Evolutionary conservation across 1,140 invertebrate species (phyloP).

Genomic region (Orius insidiosus): DNA sequence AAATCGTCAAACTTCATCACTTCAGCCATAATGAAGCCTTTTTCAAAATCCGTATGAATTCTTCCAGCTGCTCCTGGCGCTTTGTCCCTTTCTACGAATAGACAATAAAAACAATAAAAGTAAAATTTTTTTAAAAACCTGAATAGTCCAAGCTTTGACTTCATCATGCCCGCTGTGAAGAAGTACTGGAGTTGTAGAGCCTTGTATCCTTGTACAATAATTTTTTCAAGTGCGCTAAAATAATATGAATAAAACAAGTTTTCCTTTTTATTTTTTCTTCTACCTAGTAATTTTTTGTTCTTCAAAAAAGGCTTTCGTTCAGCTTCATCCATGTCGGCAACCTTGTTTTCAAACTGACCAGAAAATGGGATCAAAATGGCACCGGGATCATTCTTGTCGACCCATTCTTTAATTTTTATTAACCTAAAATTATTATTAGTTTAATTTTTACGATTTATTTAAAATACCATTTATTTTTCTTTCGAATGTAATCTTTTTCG

Average conservation of each 20-base stretch:
- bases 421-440: constrained; percentile 44
- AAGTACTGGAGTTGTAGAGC: constrained; percentile 90
- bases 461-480: constrained; percentile 95
- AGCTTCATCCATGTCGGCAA: constrained; percentile 64
- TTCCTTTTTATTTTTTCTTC: constrained; percentile 14
- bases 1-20: constrained; percentile 98
- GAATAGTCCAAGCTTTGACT: constrained; percentile 99
- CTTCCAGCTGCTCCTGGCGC: constrained; percentile 94
- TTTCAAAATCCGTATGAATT: constrained; percentile 99
- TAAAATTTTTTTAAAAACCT: constrained; percentile 46
- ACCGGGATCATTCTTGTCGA: constrained; percentile 92
- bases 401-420: constrained; percentile 96
- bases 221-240: constrained; percentile 85
- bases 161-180: constrained; percentile 92
- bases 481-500: constrained; percentile 95
- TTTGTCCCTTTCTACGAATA: constrained; percentile 69
- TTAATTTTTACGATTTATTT: no score
- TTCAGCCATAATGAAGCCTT: constrained; percentile 99
- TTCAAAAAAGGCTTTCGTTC: constrained; percentile 58
- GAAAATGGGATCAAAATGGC: constrained; percentile 89
- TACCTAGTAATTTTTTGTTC: constrained; percentile 66
- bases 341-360: constrained; percentile 72
- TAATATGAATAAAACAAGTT: neutral
- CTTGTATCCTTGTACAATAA: constrained; percentile 94
- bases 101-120: constrained; percentile 3